Conservation (phyloP, 2,797 vertebrate genomes). For the Tragelaphus oryx region DNA sequence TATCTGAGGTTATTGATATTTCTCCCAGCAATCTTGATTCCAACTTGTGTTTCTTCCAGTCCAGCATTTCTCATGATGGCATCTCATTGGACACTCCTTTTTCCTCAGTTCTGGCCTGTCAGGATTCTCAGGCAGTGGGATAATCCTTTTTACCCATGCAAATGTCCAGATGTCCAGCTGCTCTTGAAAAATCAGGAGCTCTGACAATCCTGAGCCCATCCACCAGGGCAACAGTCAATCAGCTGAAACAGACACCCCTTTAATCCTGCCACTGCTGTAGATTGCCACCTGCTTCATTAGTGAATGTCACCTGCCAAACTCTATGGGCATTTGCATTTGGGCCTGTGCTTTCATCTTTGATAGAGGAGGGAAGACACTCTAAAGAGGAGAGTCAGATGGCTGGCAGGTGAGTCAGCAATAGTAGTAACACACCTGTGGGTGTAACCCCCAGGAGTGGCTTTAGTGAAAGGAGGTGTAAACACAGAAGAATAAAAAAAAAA, state of each 20-base stretch:
- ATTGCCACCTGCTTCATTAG: not conserved
- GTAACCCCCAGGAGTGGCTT: not conserved
- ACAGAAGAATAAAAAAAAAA: not conserved
- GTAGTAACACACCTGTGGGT: not conserved
- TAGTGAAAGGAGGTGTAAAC: not conserved
- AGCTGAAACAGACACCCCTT: not conserved
- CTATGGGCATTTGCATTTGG: not conserved
- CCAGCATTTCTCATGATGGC: too few relatives aligned
- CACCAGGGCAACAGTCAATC: not conserved
- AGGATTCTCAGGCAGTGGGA: not conserved
- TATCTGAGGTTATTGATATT: too few relatives aligned
- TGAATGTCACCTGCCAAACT: not conserved
- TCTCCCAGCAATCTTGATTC: too few relatives aligned
- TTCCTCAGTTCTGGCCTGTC: not conserved
- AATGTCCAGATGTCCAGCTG: conserved; percentile 16
- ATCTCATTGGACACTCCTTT: not conserved
- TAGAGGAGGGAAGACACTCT: not conserved
- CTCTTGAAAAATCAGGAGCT: not conserved
- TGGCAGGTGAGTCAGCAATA: not conserved
- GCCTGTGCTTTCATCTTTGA: not conserved
- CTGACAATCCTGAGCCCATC: not conserved
- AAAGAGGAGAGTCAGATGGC: not conserved
- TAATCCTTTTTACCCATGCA: not conserved
- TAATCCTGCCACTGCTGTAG: not conserved
- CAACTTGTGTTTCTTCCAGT: too few relatives aligned